phyloP scores from a whole-genome alignment of 2,113 vertebrate species.

The Aspidoscelis tigris region DNA sequence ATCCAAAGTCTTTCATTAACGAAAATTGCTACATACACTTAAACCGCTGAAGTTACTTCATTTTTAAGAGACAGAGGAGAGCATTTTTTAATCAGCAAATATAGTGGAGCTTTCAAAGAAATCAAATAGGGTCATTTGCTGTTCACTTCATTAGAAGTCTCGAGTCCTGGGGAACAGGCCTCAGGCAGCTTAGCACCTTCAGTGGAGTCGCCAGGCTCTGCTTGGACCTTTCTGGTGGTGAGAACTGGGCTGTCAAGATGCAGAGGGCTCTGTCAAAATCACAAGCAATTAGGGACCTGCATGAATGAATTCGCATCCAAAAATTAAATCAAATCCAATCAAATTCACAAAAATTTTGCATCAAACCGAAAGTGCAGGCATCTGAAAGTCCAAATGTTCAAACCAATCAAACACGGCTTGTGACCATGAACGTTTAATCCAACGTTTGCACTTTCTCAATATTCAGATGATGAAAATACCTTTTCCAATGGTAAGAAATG shows the following conservation, averaged over 20 bases:
- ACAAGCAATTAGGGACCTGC: not conserved
- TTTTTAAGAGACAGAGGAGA: constrained; percentile 8
- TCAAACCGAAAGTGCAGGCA: no score
- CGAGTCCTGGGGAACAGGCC: not conserved
- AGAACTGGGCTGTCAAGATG: no score
- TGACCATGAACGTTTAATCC: no score
- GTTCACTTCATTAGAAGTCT: not conserved
- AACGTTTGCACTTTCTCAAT: no score
- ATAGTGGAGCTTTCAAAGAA: constrained; percentile 12
- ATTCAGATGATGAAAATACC: no score
- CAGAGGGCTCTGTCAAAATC: no score
- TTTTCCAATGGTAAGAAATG: no score
- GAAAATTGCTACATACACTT: constrained; percentile 16
- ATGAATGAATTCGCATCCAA: not conserved
- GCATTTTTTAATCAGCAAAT: not conserved
- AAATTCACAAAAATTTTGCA: no score
- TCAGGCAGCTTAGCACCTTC: not conserved
- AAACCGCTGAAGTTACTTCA: not conserved
- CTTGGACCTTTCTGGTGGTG: not conserved
- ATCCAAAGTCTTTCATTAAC: constrained; percentile 14
- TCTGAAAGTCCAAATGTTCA: no score
- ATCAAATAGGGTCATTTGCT: not conserved
- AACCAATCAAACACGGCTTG: no score
- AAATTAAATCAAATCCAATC: no score
- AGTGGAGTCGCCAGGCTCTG: no score